These are phyloP conservation scores for Heliangelus exortis DNA, from an alignment of 2,797 vertebrate genomes.

Conservation along the genomic window DNA sequence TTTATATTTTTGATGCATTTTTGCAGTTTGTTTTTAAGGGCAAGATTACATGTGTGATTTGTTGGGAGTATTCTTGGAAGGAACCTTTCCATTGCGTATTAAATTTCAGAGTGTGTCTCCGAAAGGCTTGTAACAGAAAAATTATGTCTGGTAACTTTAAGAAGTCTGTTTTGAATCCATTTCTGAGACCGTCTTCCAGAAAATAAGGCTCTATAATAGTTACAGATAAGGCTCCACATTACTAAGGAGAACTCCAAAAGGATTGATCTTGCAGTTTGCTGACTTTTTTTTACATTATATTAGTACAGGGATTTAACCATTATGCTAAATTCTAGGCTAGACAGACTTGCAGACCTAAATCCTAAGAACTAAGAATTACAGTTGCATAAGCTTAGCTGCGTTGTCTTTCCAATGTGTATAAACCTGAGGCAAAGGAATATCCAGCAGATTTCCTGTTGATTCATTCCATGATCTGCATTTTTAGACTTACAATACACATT, in stretches of 20 bases:
- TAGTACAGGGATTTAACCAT: neutral
- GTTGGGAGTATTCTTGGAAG: constrained; percentile 37
- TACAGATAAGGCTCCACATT: neutral
- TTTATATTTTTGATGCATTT: neutral
- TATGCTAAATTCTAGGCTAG: neutral
- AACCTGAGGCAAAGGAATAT: neutral
- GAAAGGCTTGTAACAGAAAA: constrained; percentile 25
- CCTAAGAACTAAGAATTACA: neutral
- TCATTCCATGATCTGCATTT: neutral
- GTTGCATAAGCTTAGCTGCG: neutral
- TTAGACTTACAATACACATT: neutral
- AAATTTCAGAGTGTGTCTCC: constrained; percentile 21
- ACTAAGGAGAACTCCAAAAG: neutral
- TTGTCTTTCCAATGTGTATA: neutral
- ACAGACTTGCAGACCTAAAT: neutral
- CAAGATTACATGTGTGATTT: neutral
- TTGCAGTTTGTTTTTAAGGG: constrained; percentile 54
- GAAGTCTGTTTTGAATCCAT: constrained; percentile 47
- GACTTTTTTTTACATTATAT: neutral
- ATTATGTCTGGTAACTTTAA: constrained; percentile 35
- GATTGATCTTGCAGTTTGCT: neutral
- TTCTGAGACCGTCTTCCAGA: constrained; percentile 43
- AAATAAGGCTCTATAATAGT: neutral
- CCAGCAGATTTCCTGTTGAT: neutral
- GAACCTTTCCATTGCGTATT: constrained; percentile 54